Evolutionary conservation across 2,797 vertebrate genomes (phyloP).

Genomic region (Cottoperca gobio): DNA sequence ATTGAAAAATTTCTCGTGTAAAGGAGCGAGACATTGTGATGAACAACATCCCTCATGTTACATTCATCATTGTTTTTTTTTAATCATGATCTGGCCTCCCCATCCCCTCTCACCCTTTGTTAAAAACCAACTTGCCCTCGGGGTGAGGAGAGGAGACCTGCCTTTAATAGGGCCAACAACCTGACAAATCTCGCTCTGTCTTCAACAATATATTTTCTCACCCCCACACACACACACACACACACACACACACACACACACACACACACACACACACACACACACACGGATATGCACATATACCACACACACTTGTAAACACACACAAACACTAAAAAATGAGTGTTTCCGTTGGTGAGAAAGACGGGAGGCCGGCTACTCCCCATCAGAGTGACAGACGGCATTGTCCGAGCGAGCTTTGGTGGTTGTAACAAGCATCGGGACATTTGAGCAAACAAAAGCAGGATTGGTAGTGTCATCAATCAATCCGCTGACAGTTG

Average conservation of each 20-base stretch:
- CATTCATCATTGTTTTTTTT: constrained; percentile 83
- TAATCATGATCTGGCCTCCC: constrained; percentile 71
- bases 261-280: constrained; percentile 14
- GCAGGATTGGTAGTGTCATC: constrained; percentile 96
- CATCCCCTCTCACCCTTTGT: constrained; percentile 56
- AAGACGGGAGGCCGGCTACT: constrained; percentile 83
- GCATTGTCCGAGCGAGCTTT: constrained; percentile 94
- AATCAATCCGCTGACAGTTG: constrained; percentile 96
- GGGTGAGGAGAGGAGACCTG: constrained; percentile 74
- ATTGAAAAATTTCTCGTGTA: not conserved
- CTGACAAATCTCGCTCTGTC: constrained; percentile 85
- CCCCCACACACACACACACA: constrained; percentile 9
- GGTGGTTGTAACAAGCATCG: constrained; percentile 98
- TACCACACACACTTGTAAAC: constrained; percentile 22
- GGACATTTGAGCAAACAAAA: constrained; percentile 97
- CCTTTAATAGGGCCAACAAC: constrained; percentile 86
- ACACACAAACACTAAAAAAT: constrained; percentile 56
- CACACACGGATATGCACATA: constrained; percentile 17
- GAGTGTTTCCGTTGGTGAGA: constrained; percentile 70
- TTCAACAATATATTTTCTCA: constrained; percentile 66
- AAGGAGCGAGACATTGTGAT: constrained; percentile 46
- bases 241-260: constrained; percentile 22
- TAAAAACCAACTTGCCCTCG: constrained; percentile 74
- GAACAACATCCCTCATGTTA: constrained; percentile 71
- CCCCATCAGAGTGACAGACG: constrained; percentile 91